Evolutionary conservation across 2,113 vertebrate genomes (phyloP), one percentile per base, ranked within the genome.

Genomic region (Eclectus roratus): DNA sequence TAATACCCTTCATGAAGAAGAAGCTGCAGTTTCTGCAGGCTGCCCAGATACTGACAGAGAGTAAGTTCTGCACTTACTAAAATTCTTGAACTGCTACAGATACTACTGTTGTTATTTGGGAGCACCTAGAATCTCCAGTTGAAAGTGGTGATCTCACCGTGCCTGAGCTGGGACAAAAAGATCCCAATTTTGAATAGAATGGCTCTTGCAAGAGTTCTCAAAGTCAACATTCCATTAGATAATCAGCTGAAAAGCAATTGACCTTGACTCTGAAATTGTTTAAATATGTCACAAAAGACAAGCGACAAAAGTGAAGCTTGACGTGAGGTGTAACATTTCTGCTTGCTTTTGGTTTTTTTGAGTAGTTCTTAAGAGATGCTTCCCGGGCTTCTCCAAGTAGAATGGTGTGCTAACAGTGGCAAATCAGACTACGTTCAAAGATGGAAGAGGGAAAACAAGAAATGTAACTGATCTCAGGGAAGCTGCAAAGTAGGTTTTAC

Each of bases 321-420:
- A 49, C 19, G 1, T 49, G 43, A 93, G 80, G 68, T 72, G 68
- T 89, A 77, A 95, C 44, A 28, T 27, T 9, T 8, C 20, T 80
- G 41, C 80, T 95, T 91, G 93, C 56, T 92, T 97, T 95, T 70
- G 27, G 14, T 95, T 98, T 91, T 95, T 97, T 95, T n/a, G 33
- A 65, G 83, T 90, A 99, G 99, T 99, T 96, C 98, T 99, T 64
- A 99, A 99, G 96, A 98, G 99, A 96, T 99, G 99, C 98, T 98
- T 99, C 96, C 99, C 99, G 41, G 99, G 99, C 97, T 99, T 99
- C 94, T 98, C 98, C 88, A 98, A 97, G 31, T 98, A 97, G 97
- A 99, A 99, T 61, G 99, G 99, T 66, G 98, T 98, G 56, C 96
- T 99, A 85, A 98, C 98, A 1, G 95, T 99, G 85, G 98, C 98